Evolutionary conservation across 2,113 vertebrate species (phyloP).

Genomic region (Micronycteris hirsuta): DNA sequence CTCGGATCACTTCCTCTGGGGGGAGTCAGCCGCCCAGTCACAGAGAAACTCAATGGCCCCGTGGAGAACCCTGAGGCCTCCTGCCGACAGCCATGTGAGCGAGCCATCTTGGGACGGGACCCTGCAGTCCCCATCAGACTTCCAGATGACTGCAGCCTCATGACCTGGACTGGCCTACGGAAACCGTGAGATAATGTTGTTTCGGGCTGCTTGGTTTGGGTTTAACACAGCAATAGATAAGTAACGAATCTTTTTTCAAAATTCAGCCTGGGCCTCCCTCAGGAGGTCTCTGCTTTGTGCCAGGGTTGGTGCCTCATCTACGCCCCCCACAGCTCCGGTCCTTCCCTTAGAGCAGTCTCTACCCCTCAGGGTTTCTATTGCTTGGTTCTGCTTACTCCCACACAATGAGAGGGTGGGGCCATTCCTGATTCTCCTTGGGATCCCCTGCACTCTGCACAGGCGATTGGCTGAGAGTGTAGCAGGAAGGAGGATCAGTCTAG

Average conservation of each 20-base stretch:
- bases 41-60: neutral
- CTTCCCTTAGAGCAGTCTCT: neutral
- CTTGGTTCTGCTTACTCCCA: neutral
- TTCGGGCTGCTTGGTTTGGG: neutral
- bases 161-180: neutral
- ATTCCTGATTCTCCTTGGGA: neutral
- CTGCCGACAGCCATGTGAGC: neutral
- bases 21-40: neutral
- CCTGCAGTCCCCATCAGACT: neutral
- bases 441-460: neutral
- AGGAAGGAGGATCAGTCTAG: neutral
- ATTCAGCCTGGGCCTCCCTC: neutral
- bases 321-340: neutral
- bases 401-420: neutral
- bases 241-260: conserved; percentile 8
- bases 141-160: neutral
- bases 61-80: neutral
- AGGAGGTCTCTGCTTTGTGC: neutral
- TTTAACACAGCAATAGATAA: neutral
- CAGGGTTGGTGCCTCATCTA: neutral
- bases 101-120: neutral
- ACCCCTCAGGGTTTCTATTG: neutral
- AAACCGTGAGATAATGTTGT: neutral
- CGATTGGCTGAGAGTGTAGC: neutral
- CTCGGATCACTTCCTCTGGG: neutral